phyloP scores from a whole-genome alignment of 2,888 invertebrate genomes.

The Orthosia gothica region DNA sequence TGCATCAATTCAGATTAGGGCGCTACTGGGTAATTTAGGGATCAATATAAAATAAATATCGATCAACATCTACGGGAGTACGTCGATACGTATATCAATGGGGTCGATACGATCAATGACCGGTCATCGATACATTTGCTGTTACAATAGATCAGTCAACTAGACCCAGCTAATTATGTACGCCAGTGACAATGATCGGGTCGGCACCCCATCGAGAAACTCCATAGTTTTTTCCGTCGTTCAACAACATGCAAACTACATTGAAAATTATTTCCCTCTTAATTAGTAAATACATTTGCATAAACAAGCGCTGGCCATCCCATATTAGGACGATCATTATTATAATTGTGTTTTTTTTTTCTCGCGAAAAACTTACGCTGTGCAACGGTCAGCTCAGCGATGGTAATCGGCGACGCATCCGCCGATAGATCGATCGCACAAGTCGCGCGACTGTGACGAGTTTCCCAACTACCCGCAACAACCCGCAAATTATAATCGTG shows the following conservation, averaged over 20 bases:
- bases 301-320: slow-evolving; percentile 85
- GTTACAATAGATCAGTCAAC: slow-evolving; percentile 81
- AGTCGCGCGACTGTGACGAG: slow-evolving; percentile 86
- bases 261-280: slow-evolving; percentile 88
- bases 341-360: slow-evolving; percentile 88
- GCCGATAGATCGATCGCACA: slow-evolving; percentile 89
- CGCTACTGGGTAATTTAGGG: slow-evolving; percentile 62
- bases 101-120: slow-evolving; percentile 68
- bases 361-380: slow-evolving; percentile 86
- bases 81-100: slow-evolving; percentile 52
- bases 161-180: slow-evolving; percentile 74
- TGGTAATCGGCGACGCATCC: slow-evolving; percentile 87
- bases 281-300: slow-evolving; percentile 89
- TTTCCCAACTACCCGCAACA: slow-evolving; percentile 85
- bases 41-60: slow-evolving; percentile 71
- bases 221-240: slow-evolving; percentile 76
- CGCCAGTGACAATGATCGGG: slow-evolving; percentile 82
- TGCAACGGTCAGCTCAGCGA: slow-evolving; percentile 85
- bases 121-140: slow-evolving; percentile 68
- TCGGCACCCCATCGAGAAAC: slow-evolving; percentile 74
- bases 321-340: slow-evolving; percentile 90
- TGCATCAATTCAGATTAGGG: slow-evolving; percentile 79
- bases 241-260: slow-evolving; percentile 83
- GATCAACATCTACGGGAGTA: slow-evolving; percentile 67
- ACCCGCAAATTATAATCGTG: slow-evolving; percentile 84